Conservation (phyloP, 2,888 invertebrate genomes). For the Rhimphoctona megacephalus region DNA sequence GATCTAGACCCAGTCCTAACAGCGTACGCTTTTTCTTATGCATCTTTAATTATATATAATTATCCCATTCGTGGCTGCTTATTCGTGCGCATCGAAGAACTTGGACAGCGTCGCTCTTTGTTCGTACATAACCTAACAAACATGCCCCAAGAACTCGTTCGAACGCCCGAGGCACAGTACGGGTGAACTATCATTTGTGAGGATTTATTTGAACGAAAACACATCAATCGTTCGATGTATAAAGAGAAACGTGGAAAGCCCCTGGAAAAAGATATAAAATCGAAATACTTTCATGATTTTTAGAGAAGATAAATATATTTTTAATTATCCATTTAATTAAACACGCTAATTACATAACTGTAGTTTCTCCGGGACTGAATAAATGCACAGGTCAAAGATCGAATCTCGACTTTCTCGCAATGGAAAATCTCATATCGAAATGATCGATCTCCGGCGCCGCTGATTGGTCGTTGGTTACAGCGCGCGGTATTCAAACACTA, state of each 20-base stretch:
- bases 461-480: background rate
- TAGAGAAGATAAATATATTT: background rate
- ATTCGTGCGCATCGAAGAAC: conserved; percentile 33
- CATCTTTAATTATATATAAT: conserved; percentile 41
- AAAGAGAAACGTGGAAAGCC: background rate
- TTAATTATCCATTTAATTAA: background rate
- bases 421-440: background rate
- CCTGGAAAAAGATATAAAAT: background rate
- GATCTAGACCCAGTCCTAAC: background rate
- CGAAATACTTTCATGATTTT: background rate
- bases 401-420: background rate
- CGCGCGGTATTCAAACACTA: background rate
- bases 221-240: background rate
- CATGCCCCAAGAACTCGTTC: conserved; percentile 24
- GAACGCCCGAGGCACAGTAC: background rate
- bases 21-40: conserved; percentile 23
- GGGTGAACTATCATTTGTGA: background rate
- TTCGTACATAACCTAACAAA: conserved; percentile 23
- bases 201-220: conserved; percentile 19
- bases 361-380: background rate
- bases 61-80: conserved; percentile 44
- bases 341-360: background rate
- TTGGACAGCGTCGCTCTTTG: conserved; percentile 34
- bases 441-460: background rate
- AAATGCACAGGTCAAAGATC: background rate